Percentiles rank a stretch among this genome's conserved stretches.
These are phyloP conservation scores for Spea hammondii DNA, from an alignment of 2,797 vertebrate genomes.

Conservation along the genomic window DNA sequence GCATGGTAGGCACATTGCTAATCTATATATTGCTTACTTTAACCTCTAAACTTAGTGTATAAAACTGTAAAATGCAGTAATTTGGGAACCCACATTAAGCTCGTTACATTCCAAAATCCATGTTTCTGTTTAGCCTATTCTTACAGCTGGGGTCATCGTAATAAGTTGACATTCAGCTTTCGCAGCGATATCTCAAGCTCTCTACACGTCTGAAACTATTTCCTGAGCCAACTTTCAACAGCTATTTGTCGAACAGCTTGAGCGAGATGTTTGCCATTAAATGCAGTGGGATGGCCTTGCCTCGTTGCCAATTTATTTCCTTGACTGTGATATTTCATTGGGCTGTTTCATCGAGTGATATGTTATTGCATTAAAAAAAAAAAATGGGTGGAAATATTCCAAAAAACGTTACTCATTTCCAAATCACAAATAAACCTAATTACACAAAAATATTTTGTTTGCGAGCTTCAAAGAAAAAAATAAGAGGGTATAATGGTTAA, in stretches of 20 bases:
- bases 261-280: conserved; percentile 21
- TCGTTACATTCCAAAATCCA: too few species aligned
- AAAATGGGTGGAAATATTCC: conserved; percentile 10
- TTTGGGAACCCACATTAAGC: too few species aligned
- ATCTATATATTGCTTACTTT: too few species aligned
- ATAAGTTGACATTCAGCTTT: not conserved
- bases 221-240: conserved; percentile 7
- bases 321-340: conserved; percentile 20
- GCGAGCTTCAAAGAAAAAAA: conserved; percentile 13
- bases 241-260: conserved; percentile 17
- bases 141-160: not conserved
- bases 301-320: conserved; percentile 14
- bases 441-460: conserved; percentile 18
- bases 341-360: conserved; percentile 9
- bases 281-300: conserved; percentile 18
- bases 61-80: too few species aligned
- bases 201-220: not conserved
- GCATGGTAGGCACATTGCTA: too few species aligned
- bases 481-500: not conserved
- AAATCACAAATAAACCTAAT: conserved; percentile 31
- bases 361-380: conserved; percentile 13
- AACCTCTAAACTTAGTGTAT: too few species aligned
- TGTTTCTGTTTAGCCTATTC: not conserved
- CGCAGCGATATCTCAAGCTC: not conserved
- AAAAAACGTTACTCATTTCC: conserved; percentile 28